A percentile compares a stretch with the other conserved stretches of the same genome.
phyloP scores from a whole-genome alignment of 2,797 vertebrate genomes.

The Hephaestus fuliginosus region DNA sequence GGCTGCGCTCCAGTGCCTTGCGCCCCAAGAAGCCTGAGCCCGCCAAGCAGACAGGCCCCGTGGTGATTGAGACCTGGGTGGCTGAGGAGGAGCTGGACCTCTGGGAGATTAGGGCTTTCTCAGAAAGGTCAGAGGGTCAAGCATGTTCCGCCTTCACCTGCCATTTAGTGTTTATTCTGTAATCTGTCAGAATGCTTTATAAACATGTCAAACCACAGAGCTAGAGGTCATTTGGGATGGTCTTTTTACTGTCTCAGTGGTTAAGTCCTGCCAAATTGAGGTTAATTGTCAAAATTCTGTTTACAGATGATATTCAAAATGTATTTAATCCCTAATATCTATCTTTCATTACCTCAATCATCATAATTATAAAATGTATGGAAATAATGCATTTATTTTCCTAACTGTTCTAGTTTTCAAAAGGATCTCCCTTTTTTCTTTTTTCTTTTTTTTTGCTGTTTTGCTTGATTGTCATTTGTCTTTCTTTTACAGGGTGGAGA shows the following conservation, averaged over 20 bases:
- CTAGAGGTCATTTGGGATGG: not conserved
- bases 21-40: conserved; percentile 97
- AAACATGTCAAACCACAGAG: conserved; percentile 1
- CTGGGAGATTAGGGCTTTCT: conserved; percentile 99
- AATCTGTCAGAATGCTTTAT: not conserved
- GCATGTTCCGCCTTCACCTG: not conserved
- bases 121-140: conserved; percentile 90
- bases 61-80: conserved; percentile 97
- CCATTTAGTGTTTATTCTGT: not conserved
- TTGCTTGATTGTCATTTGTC: not conserved
- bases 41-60: conserved; percentile 96
- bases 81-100: conserved; percentile 97
- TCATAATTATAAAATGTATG: not conserved
- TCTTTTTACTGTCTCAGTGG: not conserved
- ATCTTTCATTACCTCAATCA: too few species aligned
- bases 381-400: not conserved
- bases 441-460: not conserved
- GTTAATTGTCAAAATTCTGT: not conserved
- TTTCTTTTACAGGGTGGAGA: conserved; percentile 91
- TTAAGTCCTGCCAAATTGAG: not conserved
- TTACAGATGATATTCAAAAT: not conserved
- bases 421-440: not conserved
- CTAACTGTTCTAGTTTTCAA: not conserved
- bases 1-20: conserved; percentile 96
- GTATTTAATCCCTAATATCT: not conserved